Evolutionary conservation across 2,113 vertebrate genomes (phyloP).

Genomic region (Natator depressus): DNA sequence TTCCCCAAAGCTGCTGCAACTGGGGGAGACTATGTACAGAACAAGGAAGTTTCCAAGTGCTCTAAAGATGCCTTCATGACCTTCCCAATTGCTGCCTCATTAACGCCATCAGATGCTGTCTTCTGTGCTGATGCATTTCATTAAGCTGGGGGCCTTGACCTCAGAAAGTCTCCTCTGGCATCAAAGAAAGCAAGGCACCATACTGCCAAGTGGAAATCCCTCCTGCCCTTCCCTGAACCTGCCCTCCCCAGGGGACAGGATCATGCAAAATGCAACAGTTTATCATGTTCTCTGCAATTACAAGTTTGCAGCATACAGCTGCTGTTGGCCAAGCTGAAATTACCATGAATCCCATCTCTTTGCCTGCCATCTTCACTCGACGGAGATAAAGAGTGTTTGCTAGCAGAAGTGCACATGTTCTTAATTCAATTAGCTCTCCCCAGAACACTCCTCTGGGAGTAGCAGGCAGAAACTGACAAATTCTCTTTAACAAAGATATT

Average conservation of each 20-base stretch:
- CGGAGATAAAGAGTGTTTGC: slow-evolving; percentile 63
- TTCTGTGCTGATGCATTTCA: neutral
- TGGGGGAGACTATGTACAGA: neutral
- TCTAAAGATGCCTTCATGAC: neutral
- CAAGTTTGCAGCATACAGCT: slow-evolving; percentile 39
- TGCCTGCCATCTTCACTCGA: slow-evolving; percentile 25
- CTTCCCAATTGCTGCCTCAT: neutral
- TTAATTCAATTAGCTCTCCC: slow-evolving; percentile 94
- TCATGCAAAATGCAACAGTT: slow-evolving; percentile 81
- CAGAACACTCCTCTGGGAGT: slow-evolving; percentile 86
- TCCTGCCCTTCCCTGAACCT: neutral
- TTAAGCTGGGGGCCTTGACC: neutral
- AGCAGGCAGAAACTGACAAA: slow-evolving; percentile 65
- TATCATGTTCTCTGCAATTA: slow-evolving; percentile 73
- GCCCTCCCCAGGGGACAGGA: neutral
- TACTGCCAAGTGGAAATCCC: neutral
- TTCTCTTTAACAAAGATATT: slow-evolving; percentile 89
- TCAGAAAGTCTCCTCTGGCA: neutral
- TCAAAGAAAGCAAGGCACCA: neutral
- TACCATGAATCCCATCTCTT: slow-evolving; percentile 65
- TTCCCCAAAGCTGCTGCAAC: no score
- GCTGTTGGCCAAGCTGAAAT: slow-evolving; percentile 77
- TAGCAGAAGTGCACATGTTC: slow-evolving; percentile 73
- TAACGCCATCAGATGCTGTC: neutral
- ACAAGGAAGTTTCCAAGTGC: neutral